Evolutionary conservation across 2,113 vertebrate genomes (phyloP).

Genomic region (Dromas ardeola): DNA sequence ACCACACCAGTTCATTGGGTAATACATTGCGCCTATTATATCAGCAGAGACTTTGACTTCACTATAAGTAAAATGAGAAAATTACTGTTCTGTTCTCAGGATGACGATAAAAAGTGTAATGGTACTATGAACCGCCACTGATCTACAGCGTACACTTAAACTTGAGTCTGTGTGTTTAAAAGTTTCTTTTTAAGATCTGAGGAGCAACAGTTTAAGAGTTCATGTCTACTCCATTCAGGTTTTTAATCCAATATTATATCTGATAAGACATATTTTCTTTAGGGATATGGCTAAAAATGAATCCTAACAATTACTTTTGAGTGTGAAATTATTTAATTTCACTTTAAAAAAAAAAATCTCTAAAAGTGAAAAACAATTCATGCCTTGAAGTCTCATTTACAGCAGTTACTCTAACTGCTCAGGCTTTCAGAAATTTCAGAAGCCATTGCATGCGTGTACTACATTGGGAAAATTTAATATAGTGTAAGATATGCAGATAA

Average conservation of each 20-base stretch:
- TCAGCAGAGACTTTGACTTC: background rate
- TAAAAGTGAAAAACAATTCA: background rate
- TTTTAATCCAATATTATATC: background rate
- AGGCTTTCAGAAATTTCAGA: conserved; percentile 39
- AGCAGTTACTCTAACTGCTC: background rate
- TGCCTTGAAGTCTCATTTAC: background rate
- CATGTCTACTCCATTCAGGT: background rate
- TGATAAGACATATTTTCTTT: background rate
- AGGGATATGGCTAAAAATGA: background rate
- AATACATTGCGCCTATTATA: fast-evolving
- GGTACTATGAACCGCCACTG: fast-evolving
- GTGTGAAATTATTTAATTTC: background rate
- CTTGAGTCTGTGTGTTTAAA: background rate
- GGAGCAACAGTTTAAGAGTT: background rate
- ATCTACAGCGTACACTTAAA: background rate
- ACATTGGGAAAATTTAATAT: conserved; percentile 56
- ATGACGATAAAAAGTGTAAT: fast-evolving
- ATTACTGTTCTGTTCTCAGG: background rate
- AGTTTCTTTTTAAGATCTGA: background rate
- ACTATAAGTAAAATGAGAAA: background rate
- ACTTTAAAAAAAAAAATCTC: too few relatives aligned
- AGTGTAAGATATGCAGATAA: conserved; percentile 63
- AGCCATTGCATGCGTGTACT: background rate
- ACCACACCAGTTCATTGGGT: too few relatives aligned
- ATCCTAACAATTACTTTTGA: background rate